These are phyloP conservation scores for Sebastes dallii DNA, from an alignment of 2,797 vertebrate species.

Conservation along the genomic window DNA sequence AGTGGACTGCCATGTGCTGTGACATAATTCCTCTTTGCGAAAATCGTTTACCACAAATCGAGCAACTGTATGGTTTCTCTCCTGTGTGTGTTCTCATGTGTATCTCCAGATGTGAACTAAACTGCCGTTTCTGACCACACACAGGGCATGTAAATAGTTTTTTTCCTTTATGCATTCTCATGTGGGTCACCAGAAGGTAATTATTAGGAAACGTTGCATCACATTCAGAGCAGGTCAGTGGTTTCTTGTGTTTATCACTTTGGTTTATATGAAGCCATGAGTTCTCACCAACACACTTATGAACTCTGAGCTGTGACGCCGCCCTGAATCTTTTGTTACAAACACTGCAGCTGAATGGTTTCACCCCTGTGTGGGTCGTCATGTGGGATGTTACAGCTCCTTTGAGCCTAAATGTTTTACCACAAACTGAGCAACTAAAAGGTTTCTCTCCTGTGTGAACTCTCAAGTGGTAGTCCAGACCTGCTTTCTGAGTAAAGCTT, in stretches of 20 bases:
- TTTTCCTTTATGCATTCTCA: conserved; percentile 21
- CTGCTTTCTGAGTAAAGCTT: neutral
- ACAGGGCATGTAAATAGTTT: conserved; percentile 12
- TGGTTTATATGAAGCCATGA: neutral
- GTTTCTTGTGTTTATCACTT: neutral
- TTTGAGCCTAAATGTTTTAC: neutral
- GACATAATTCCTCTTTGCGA: conserved; percentile 47
- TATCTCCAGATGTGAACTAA: conserved; percentile 2
- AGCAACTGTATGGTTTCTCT: conserved; percentile 27
- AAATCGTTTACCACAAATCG: conserved; percentile 32
- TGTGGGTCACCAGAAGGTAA: conserved; percentile 8
- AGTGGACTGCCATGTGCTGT: conserved; percentile 47
- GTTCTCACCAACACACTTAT: neutral
- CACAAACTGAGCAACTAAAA: neutral
- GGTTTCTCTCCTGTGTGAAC: conserved; percentile 19
- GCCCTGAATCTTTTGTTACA: neutral
- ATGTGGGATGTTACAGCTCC: neutral
- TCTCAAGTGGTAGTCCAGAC: conserved; percentile 2
- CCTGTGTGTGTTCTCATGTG: conserved; percentile 34
- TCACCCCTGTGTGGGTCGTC: neutral
- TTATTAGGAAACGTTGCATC: conserved; percentile 9
- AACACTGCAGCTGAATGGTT: neutral
- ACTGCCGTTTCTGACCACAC: neutral
- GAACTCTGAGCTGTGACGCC: neutral
- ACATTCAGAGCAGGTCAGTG: conserved; percentile 7